Evolutionary conservation across 2,113 vertebrate species (phyloP).

Genomic region (Plotosus lineatus): DNA sequence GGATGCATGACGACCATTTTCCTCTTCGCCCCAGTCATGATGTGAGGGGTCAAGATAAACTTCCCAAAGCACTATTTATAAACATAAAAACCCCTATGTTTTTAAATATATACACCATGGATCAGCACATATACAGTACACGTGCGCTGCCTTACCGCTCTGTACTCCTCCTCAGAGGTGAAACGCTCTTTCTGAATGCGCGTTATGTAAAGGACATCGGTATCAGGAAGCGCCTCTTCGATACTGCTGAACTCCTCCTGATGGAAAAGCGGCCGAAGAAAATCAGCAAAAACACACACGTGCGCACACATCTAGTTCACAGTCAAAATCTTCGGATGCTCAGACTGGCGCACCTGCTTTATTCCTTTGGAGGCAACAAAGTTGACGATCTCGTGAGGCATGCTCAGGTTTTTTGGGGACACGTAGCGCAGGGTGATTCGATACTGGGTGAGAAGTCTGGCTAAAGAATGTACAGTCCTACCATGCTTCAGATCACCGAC

Average conservation of each 20-base stretch:
- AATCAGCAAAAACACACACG: background rate
- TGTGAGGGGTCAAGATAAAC: constrained; percentile 94
- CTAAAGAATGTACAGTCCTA: constrained; percentile 93
- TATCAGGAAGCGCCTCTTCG: constrained; percentile 89
- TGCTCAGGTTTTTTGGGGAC: constrained; percentile 83
- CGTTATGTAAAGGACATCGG: constrained; percentile 93
- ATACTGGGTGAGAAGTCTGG: constrained; percentile 92
- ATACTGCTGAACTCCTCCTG: constrained; percentile 96
- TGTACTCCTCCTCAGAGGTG: constrained; percentile 79
- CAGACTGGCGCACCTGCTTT: constrained; percentile 79
- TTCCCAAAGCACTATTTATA: constrained; percentile 91
- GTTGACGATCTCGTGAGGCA: constrained; percentile 83
- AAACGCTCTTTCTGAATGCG: constrained; percentile 97
- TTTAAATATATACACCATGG: background rate
- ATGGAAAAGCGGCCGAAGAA: too few relatives aligned
- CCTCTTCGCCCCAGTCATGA: constrained; percentile 94
- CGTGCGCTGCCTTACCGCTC: constrained; percentile 73
- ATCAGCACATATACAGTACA: background rate
- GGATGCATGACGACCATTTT: constrained; percentile 99
- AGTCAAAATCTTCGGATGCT: background rate
- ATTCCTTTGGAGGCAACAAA: constrained; percentile 90
- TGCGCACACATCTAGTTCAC: background rate
- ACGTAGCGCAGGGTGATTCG: constrained; percentile 91
- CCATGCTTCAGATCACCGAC: constrained; percentile 97
- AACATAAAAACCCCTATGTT: background rate